Evolutionary conservation across 2,797 vertebrate species (phyloP).

Genomic region (Sphenodon punctatus): DNA sequence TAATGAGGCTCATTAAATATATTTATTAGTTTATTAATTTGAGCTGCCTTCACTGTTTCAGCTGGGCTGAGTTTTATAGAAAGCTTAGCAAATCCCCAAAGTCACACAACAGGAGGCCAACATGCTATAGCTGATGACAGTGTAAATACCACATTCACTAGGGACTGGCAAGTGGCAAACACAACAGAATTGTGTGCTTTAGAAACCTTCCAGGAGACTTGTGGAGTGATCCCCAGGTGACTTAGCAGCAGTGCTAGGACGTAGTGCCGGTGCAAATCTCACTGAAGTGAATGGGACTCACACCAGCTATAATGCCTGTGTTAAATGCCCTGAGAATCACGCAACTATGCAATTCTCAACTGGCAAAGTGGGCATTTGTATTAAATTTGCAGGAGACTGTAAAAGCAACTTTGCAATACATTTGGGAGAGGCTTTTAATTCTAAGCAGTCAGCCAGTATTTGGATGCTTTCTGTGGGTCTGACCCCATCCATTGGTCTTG

Average conservation of each 20-base stretch:
- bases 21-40: conserved; percentile 70
- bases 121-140: conserved; percentile 56
- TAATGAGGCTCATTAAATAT: conserved; percentile 66
- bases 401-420: conserved; percentile 48
- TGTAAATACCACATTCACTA: conserved; percentile 66
- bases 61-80: conserved; percentile 65
- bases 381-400: conserved; percentile 45
- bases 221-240: not conserved
- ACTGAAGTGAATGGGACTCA: no score
- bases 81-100: conserved; percentile 61
- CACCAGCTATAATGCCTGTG: no score
- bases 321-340: no score
- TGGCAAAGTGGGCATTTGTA: conserved; percentile 18
- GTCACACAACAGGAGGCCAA: conserved; percentile 62
- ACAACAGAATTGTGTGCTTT: conserved; percentile 40
- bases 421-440: conserved; percentile 33
- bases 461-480: not conserved
- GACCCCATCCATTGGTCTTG: not conserved
- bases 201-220: conserved; percentile 48
- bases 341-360: conserved; percentile 43
- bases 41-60: conserved; percentile 60
- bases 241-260: no score
- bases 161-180: conserved; percentile 63
- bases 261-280: no score
- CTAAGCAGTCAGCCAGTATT: conserved; percentile 12